A percentile compares a stretch with the other conserved stretches of the same genome.
These are phyloP conservation scores for Hypercompe scribonia DNA, from an alignment of 2,888 invertebrate genomes.

Conservation along the genomic window DNA sequence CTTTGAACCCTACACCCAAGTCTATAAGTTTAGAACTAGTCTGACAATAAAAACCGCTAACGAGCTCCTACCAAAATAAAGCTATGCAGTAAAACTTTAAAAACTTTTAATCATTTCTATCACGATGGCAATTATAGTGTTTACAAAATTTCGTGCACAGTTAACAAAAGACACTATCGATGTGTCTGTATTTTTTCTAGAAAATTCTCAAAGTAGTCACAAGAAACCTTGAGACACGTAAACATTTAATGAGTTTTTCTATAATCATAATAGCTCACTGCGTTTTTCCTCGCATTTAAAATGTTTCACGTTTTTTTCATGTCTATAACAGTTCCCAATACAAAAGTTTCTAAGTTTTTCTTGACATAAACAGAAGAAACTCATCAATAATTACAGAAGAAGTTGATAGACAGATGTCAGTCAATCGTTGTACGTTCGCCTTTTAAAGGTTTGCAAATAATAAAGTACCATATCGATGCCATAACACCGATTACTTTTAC, in stretches of 20 bases:
- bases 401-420: conserved; percentile 10
- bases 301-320: neutral
- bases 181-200: conserved; percentile 33
- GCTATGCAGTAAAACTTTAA: neutral
- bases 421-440: neutral
- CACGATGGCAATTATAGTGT: conserved; percentile 14
- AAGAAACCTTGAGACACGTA: conserved; percentile 43
- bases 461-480: neutral
- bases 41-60: neutral
- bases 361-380: conserved; percentile 9
- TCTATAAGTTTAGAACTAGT: neutral
- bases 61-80: neutral
- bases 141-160: conserved; percentile 14
- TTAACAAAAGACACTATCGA: conserved; percentile 22
- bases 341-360: conserved; percentile 20
- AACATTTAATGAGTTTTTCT: conserved; percentile 20
- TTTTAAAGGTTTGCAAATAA: neutral
- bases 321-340: conserved; percentile 1
- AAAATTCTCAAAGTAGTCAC: conserved; percentile 23
- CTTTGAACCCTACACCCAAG: neutral
- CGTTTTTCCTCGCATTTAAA: conserved; percentile 5
- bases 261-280: conserved; percentile 11
- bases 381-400: neutral
- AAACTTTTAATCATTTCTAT: conserved; percentile 12
- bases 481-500: neutral